Evolutionary conservation across 2,797 vertebrate species (phyloP), one percentile per base, ranked within the genome.

Genomic region (Gastrophryne carolinensis): DNA sequence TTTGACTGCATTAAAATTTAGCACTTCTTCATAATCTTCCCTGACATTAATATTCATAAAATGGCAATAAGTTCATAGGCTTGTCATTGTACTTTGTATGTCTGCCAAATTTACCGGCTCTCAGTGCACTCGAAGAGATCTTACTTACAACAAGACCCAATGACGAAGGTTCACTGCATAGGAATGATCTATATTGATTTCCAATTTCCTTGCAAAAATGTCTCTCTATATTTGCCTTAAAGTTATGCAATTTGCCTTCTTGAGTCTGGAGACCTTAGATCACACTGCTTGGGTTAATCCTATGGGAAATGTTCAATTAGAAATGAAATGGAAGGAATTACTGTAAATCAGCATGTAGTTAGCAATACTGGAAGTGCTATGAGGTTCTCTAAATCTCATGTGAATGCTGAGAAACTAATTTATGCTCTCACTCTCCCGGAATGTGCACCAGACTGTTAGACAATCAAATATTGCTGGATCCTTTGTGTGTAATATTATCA

Each of bases 171-270:
- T 71, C 63, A 75, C 73, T 32, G 56, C 29, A 34, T 73, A 67
- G 77, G 77, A 80, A 87, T 85, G 84, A 86, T 87, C 89, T 82
- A 78, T 87, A 92, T 86, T 88, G 91, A 92, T 90, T 92, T 89
- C 83, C 84, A 86, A 83, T 88, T 86, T 82, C 47, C 72, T 79
- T 83, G 79, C 79, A 79, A 88, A 68, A 88, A 90, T n/a, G n/a
- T 78, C 83, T 83, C 84, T 88, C 81, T 84, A 84, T 91, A 86
- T 82, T 83, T 79, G 35, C 76, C 71, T 80, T 82, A 73, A 79
- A 82, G 63, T 83, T 79, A 82, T 72, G 82, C 84, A 84, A 86
- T 89, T 87, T 86, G 79, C 83, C 83, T 88, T 21, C 81, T 87
- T 83, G 80, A 73, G 78, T 72, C 79, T 80, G 47, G 54, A 57